These are phyloP conservation scores for Perca schrenkii DNA, from an alignment of 2,113 vertebrate genomes.

Conservation along the genomic window DNA sequence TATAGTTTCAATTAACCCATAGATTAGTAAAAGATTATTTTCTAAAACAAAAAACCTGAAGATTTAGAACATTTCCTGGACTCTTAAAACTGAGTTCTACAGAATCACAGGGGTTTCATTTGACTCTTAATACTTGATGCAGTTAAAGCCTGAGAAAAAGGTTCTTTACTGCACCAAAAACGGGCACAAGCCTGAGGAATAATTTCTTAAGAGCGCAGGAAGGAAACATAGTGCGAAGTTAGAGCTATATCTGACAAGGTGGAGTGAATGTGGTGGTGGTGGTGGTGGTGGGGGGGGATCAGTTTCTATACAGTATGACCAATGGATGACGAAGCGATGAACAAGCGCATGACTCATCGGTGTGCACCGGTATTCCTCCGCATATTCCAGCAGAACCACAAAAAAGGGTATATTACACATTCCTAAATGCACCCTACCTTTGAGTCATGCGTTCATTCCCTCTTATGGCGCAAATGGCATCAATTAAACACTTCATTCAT, in stretches of 20 bases:
- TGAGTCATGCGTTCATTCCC: slow-evolving; percentile 36
- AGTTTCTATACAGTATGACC: slow-evolving; percentile 44
- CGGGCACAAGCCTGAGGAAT: neutral
- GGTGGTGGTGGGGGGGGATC: neutral
- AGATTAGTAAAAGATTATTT: neutral
- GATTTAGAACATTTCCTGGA: neutral
- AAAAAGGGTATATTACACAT: slow-evolving; percentile 35
- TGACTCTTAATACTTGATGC: neutral
- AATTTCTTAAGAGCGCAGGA: neutral
- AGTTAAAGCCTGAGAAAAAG: neutral
- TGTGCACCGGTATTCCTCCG: slow-evolving; percentile 68
- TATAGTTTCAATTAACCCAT: neutral
- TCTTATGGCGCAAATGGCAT: slow-evolving; percentile 52
- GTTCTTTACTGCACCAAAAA: slow-evolving; percentile 9
- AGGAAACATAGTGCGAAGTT: neutral
- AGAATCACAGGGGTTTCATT: neutral
- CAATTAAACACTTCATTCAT: slow-evolving; percentile 59
- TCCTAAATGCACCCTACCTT: slow-evolving; percentile 41
- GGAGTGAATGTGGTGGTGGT: neutral
- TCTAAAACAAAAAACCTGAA: neutral
- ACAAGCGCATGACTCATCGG: slow-evolving; percentile 71
- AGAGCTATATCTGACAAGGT: slow-evolving; percentile 11
- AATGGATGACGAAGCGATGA: slow-evolving; percentile 69
- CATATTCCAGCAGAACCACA: slow-evolving; percentile 53
- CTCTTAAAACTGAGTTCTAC: neutral